Conservation (phyloP, 1,140 invertebrate genomes). For the Myzus persicae region DNA sequence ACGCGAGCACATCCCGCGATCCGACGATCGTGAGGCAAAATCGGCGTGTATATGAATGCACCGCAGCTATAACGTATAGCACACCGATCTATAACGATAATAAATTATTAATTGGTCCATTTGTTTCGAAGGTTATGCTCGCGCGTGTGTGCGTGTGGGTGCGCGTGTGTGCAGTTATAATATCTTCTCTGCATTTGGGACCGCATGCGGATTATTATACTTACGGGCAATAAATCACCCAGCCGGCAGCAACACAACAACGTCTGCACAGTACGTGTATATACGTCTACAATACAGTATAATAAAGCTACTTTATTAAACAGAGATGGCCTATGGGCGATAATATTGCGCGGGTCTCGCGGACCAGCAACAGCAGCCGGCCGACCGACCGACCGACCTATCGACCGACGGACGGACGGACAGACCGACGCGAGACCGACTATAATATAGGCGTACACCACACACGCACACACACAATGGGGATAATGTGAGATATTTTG, state of each 20-base stretch:
- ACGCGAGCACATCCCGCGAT: slow-evolving; percentile 16
- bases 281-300: slow-evolving; percentile 5
- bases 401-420: background rate
- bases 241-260: background rate
- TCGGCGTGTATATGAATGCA: too few relatives aligned
- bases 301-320: slow-evolving; percentile 56
- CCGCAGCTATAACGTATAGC: too few relatives aligned
- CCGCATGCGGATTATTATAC: slow-evolving; percentile 34
- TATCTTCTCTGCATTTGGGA: background rate
- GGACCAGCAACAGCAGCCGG: background rate
- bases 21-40: background rate
- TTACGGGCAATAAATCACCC: slow-evolving; percentile 50
- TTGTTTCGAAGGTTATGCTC: slow-evolving; percentile 21
- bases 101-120: slow-evolving; percentile 56
- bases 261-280: background rate
- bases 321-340: background rate
- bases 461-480: background rate
- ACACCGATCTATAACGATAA: slow-evolving; percentile 26
- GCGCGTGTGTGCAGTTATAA: too few relatives aligned
- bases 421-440: too few relatives aligned
- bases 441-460: too few relatives aligned
- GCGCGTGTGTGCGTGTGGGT: background rate
- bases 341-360: background rate
- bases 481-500: slow-evolving; percentile 41
- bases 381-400: background rate